Percentiles rank a stretch among this genome's conserved stretches.
These are phyloP conservation scores for Troglohyphantes excavatus DNA, from an alignment of 2,888 invertebrate genomes.

Conservation along the genomic window DNA sequence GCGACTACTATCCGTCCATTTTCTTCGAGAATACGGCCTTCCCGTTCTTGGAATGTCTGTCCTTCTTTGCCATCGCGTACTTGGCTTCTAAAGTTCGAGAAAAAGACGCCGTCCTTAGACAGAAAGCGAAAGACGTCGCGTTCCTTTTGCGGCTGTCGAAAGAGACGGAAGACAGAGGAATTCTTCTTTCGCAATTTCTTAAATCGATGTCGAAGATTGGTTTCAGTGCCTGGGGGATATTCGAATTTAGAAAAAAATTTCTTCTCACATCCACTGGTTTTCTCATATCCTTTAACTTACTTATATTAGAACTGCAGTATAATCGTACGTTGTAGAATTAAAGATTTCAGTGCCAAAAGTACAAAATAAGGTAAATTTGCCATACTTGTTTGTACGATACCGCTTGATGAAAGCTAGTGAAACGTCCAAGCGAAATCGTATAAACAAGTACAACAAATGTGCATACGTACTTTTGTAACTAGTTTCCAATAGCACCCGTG, in stretches of 20 bases:
- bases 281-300: conserved; percentile 1
- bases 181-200: neutral
- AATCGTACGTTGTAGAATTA: no score
- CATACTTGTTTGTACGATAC: no score
- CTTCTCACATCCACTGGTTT: neutral
- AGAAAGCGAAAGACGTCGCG: neutral
- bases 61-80: neutral
- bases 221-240: conserved; percentile 10
- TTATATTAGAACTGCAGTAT: no score
- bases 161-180: neutral
- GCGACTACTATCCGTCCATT: neutral
- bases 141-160: neutral
- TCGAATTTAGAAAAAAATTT: neutral
- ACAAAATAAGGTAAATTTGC: no score
- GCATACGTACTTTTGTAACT: no score
- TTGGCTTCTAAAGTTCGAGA: neutral
- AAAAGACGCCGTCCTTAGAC: neutral
- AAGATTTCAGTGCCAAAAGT: no score
- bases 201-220: neutral
- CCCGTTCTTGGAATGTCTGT: neutral
- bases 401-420: no score
- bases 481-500: no score
- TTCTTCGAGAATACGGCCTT: neutral
- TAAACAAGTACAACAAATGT: no score
- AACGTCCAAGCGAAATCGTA: no score